These are phyloP conservation scores for Phocides pigmalion DNA, from an alignment of 1,140 invertebrate species.

Conservation along the genomic window DNA sequence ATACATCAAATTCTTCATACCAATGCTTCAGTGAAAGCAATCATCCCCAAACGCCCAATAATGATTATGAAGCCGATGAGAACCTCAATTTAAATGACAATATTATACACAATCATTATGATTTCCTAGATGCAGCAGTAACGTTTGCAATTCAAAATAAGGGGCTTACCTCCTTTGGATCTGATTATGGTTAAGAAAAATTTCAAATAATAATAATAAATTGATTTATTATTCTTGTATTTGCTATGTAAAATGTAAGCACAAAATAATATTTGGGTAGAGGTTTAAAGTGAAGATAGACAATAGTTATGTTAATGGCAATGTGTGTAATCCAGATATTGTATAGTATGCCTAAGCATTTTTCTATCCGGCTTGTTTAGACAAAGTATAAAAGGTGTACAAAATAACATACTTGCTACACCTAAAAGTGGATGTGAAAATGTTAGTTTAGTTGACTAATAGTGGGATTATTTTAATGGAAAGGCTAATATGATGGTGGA, in stretches of 20 bases:
- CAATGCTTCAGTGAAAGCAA: conserved; percentile 59
- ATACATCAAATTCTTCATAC: conserved; percentile 54
- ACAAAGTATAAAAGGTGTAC: too few relatives aligned
- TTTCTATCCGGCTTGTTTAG: too few relatives aligned
- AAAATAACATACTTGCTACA: too few relatives aligned
- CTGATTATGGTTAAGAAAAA: conserved; percentile 68
- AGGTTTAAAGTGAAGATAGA: conserved; percentile 24
- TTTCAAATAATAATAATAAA: not conserved
- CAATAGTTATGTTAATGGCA: too few relatives aligned
- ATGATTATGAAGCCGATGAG: conserved; percentile 48
- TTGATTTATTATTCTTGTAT: conserved; percentile 11
- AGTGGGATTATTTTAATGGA: too few relatives aligned
- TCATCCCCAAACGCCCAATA: conserved; percentile 43
- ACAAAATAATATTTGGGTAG: conserved; percentile 38
- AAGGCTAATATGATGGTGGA: too few relatives aligned
- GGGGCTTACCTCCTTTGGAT: conserved; percentile 85
- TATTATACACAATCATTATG: conserved; percentile 71
- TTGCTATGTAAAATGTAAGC: conserved; percentile 28
- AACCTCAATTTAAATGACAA: conserved; percentile 49
- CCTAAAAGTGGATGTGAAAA: too few relatives aligned
- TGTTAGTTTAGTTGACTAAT: too few relatives aligned
- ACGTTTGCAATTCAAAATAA: conserved; percentile 89
- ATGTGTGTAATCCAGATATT: too few relatives aligned
- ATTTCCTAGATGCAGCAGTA: conserved; percentile 88
- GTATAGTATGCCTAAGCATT: too few relatives aligned